phyloP scores from a whole-genome alignment of 2,797 vertebrate species.

The Bryconaethiops microstoma region DNA sequence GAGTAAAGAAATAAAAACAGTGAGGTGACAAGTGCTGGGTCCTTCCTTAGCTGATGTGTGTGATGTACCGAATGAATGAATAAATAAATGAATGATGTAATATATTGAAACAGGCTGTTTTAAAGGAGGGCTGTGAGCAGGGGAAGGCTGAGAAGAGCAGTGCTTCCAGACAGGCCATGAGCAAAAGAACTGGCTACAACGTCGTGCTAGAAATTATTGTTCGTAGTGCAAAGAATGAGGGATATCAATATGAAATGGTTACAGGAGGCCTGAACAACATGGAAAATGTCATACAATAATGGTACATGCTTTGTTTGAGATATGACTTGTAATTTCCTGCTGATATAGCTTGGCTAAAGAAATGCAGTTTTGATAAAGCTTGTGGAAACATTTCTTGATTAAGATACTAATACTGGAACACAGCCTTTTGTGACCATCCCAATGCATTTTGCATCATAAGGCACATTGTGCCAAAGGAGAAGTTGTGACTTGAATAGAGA shows the following conservation, averaged over 20 bases:
- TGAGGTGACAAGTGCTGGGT: slow-evolving; percentile 68
- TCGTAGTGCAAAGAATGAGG: neutral
- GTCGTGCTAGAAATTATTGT: neutral
- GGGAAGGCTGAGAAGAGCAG: neutral
- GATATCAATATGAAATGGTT: neutral
- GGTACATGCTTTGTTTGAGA: neutral
- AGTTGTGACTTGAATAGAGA: neutral
- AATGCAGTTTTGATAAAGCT: neutral
- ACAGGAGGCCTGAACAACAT: neutral
- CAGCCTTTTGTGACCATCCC: too few species aligned
- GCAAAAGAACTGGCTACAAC: neutral
- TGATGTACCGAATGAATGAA: neutral
- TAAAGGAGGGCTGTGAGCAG: neutral
- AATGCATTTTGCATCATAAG: neutral
- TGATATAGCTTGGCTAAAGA: neutral
- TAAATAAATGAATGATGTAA: slow-evolving; percentile 8
- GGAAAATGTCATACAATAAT: neutral
- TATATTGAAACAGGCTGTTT: slow-evolving; percentile 7
- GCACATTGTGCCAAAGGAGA: neutral
- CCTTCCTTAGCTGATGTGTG: slow-evolving; percentile 5
- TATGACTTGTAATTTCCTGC: neutral
- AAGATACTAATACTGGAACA: neutral
- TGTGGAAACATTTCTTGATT: neutral
- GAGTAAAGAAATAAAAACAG: slow-evolving; percentile 58
- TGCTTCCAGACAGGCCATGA: neutral